These are phyloP conservation scores for Anthonomus grandis DNA, from an alignment of 1,140 invertebrate genomes.

Conservation along the genomic window DNA sequence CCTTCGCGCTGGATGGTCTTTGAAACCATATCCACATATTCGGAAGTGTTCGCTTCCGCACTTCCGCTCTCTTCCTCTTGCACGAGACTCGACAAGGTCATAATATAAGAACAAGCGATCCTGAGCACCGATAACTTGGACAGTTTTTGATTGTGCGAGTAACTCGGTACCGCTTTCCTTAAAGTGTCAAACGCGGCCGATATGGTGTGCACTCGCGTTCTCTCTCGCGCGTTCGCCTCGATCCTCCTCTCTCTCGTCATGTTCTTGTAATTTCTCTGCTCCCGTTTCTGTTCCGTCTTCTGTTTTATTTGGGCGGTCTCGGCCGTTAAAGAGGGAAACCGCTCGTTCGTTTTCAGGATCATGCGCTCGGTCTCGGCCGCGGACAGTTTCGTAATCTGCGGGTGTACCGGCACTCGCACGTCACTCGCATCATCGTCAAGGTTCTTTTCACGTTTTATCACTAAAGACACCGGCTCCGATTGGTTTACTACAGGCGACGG, in stretches of 20 bases:
- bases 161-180: constrained; percentile 78
- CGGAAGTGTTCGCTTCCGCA: constrained; percentile 54
- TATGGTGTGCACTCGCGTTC: constrained; percentile 91
- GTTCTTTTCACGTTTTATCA: constrained; percentile 37
- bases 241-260: constrained; percentile 89
- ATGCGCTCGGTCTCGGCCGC: constrained; percentile 37
- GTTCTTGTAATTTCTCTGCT: constrained; percentile 90
- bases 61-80: constrained; percentile 48
- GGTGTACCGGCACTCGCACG: constrained; percentile 56
- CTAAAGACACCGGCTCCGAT: constrained; percentile 52
- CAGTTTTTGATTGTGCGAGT: constrained; percentile 89
- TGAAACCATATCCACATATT: constrained; percentile 81
- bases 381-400: constrained; percentile 46
- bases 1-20: constrained; percentile 90
- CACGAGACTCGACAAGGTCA: constrained; percentile 67
- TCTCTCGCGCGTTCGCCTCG: constrained; percentile 89
- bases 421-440: constrained; percentile 37
- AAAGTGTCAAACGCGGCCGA: constrained; percentile 91
- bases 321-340: constrained; percentile 38
- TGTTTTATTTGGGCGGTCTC: neutral
- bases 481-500: constrained; percentile 38
- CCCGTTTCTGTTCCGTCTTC: constrained; percentile 47
- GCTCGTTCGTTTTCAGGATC: constrained; percentile 35
- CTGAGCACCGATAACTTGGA: constrained; percentile 88
- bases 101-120: constrained; percentile 88